Base-by-base conservation (phyloP, 2,888 invertebrate genomes). In the Athripsodes cinereus region DNA sequence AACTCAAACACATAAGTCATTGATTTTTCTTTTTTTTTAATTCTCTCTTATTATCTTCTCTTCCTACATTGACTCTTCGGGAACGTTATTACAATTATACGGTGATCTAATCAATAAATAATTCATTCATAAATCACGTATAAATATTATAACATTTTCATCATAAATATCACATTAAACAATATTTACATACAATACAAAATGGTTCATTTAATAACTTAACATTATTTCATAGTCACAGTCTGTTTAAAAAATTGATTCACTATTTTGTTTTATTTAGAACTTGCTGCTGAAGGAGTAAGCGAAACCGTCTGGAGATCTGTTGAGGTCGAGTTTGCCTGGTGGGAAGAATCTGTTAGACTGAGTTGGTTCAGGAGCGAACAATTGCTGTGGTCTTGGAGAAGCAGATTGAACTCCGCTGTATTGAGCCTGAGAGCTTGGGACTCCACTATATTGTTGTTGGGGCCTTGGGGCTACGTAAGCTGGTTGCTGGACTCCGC, bases 301-400 rank as follows among this genome's bases (percentile, higher is more conserved):
- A 68, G 90, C 88, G 78, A 86, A 92, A 68, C 92, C 92, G 69
- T 92, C 92, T 44, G 92, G 92, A 60, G 90, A 90, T 70, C 92
- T 81, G 79, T 91, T 92, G 66, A 93, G 80, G 66, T 86, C 87
- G 68, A 92, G 82, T 74, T 92, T 91, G 65, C 92, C 92, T 26
- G 92, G 91, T 54, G 90, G 91, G 71, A 87, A 88, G 78, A 90
- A 90, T 67, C 87, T 82, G 68, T 84, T 82, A 22, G 84, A 76
- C 62, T 82, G 87, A 55, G 90, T 90, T 56, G 85, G 83, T 57
- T 74, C 72, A 61, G 81, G 78, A 58, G 79, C 77, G 68, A 79
- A 80, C 70, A 83, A 81, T 63, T 80, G 80, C 55, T 76, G 79
- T 52, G 70, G 69, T 51, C 68, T 63, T 40, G 68, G 69, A 52